Evolutionary conservation across 2,888 invertebrate genomes (phyloP).

Genomic region (Tortrix viridana): DNA sequence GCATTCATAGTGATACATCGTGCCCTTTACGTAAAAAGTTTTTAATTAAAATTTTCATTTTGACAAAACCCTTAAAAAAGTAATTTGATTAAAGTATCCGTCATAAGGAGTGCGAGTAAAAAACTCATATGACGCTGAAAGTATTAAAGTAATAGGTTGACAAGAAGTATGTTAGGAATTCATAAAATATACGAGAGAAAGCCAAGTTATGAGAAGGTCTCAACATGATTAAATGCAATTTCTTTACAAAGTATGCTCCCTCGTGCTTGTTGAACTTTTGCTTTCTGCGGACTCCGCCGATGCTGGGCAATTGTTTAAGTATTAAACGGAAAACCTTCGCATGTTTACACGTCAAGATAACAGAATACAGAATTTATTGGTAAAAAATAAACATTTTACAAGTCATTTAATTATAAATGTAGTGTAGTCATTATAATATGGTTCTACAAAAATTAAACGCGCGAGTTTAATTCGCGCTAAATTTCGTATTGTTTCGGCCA

Average conservation of each 20-base stretch:
- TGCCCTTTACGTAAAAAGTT: background rate
- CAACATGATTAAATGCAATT: slow-evolving; percentile 81
- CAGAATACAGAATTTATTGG: background rate
- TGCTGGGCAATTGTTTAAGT: slow-evolving; percentile 51
- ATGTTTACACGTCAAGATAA: slow-evolving; percentile 17
- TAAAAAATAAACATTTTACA: no score
- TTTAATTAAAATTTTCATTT: slow-evolving; percentile 35
- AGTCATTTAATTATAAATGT: no score
- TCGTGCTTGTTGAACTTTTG: slow-evolving; percentile 68
- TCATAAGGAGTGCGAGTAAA: slow-evolving; percentile 61
- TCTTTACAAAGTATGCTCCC: slow-evolving; percentile 76
- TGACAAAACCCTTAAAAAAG: slow-evolving; percentile 47
- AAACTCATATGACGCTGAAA: slow-evolving; percentile 56
- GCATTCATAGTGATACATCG: background rate
- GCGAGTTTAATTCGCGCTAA: no score
- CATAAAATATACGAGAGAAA: slow-evolving; percentile 69
- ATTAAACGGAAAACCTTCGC: slow-evolving; percentile 19
- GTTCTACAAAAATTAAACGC: no score
- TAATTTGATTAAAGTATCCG: slow-evolving; percentile 68
- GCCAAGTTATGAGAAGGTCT: slow-evolving; percentile 70
- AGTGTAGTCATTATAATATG: no score
- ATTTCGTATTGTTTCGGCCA: no score
- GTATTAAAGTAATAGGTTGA: slow-evolving; percentile 77
- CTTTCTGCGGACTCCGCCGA: slow-evolving; percentile 58
- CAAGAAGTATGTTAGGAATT: slow-evolving; percentile 73